Evolutionary conservation across 2,888 invertebrate species (phyloP).

Genomic region (Scaptodrosophila latifasciaeformis): DNA sequence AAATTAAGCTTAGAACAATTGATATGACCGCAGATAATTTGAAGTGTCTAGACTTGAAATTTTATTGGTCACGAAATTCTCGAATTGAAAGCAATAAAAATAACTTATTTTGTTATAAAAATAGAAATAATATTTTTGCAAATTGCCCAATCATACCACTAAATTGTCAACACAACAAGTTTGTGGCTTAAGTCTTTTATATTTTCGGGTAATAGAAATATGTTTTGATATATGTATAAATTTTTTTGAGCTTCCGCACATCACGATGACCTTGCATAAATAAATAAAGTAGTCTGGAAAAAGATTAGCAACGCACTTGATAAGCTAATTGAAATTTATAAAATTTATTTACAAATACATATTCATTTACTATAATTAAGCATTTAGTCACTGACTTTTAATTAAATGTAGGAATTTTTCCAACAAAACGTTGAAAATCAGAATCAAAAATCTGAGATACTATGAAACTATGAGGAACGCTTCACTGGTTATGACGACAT

Average conservation of each 20-base stretch:
- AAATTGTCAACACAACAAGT: slow-evolving; percentile 8
- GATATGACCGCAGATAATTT: too few species aligned
- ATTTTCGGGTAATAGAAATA: too few species aligned
- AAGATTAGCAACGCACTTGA: slow-evolving; percentile 52
- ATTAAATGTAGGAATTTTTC: slow-evolving; percentile 36
- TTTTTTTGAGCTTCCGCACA: too few species aligned
- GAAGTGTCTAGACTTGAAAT: too few species aligned
- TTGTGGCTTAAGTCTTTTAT: slow-evolving; percentile 31
- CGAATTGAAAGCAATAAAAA: not conserved
- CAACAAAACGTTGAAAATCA: not conserved
- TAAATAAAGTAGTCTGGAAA: slow-evolving; percentile 19
- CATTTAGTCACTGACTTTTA: slow-evolving; percentile 29
- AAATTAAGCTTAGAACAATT: too few species aligned
- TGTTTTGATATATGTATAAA: too few species aligned
- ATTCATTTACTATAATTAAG: slow-evolving; percentile 11
- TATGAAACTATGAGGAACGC: slow-evolving; percentile 25
- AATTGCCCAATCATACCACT: too few species aligned
- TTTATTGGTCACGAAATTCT: too few species aligned
- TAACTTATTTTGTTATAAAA: slow-evolving; percentile 1
- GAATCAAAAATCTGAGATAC: not conserved
- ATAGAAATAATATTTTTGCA: too few species aligned
- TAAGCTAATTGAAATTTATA: slow-evolving; percentile 14
- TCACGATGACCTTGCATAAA: too few species aligned
- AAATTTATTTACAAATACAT: slow-evolving; percentile 23
- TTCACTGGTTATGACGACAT: slow-evolving; percentile 33